These are phyloP conservation scores for Vombatus ursinus DNA, from an alignment of 2,113 vertebrate genomes.

Conservation along the genomic window DNA sequence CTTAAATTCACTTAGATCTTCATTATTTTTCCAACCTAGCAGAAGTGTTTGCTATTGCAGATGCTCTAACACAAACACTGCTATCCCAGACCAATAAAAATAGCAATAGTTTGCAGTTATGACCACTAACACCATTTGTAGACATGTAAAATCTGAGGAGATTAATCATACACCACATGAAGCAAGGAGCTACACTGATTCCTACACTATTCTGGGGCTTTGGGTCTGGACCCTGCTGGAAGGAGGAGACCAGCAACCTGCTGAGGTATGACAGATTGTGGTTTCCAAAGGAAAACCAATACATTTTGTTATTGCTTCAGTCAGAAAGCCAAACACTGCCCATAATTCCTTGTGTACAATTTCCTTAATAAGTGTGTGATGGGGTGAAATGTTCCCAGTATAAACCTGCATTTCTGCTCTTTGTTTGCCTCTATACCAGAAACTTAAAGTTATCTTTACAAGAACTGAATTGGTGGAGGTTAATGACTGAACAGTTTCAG, in stretches of 20 bases:
- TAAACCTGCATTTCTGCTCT: not conserved
- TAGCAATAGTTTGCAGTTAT: conserved; percentile 62
- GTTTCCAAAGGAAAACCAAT: conserved; percentile 34
- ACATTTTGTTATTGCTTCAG: not conserved
- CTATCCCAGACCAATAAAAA: conserved; percentile 69
- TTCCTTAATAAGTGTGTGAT: conserved; percentile 5
- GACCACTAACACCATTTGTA: conserved; percentile 69
- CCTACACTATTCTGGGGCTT: conserved; percentile 47
- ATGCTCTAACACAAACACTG: conserved; percentile 65
- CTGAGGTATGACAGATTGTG: not conserved
- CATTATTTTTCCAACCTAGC: conserved; percentile 70
- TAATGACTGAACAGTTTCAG: not conserved
- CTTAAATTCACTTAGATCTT: conserved; percentile 72
- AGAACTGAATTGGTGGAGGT: not conserved
- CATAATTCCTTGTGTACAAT: conserved; percentile 28
- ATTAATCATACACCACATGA: conserved; percentile 54
- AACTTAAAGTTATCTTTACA: conserved; percentile 4
- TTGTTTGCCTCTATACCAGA: conserved; percentile 6
- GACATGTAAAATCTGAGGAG: conserved; percentile 59
- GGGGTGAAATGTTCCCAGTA: not conserved
- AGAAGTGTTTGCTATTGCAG: conserved; percentile 70
- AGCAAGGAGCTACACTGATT: conserved; percentile 34
- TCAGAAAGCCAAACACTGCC: conserved; percentile 23
- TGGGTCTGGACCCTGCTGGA: conserved; percentile 29
- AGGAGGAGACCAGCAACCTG: not conserved